phyloP scores from a whole-genome alignment of 2,888 invertebrate genomes.

The Nymphalis urticae region DNA sequence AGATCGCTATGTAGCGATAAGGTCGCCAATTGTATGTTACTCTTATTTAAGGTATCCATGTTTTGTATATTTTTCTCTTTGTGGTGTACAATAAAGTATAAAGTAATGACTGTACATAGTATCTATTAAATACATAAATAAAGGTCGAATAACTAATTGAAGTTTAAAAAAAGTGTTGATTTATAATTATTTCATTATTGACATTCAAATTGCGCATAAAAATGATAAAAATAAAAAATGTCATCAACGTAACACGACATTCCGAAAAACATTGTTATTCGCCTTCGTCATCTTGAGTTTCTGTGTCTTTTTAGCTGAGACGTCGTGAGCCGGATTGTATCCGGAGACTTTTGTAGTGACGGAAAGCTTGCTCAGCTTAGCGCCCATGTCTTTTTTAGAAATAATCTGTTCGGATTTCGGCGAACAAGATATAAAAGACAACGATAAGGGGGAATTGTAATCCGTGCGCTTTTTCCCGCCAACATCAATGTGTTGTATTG shows the following conservation, averaged over 20 bases:
- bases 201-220: too few species aligned
- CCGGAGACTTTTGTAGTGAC: conserved; percentile 49
- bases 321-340: conserved; percentile 53
- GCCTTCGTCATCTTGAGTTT: conserved; percentile 14
- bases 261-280: conserved; percentile 25
- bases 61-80: too few species aligned
- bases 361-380: conserved; percentile 47
- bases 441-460: conserved; percentile 32
- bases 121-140: too few species aligned
- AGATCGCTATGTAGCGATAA: too few species aligned
- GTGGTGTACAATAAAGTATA: too few species aligned
- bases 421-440: conserved; percentile 45
- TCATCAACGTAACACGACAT: conserved; percentile 15
- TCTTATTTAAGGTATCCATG: too few species aligned
- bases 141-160: too few species aligned
- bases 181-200: too few species aligned
- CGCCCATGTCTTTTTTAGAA: conserved; percentile 30
- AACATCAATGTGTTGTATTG: conserved; percentile 58
- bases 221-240: too few species aligned
- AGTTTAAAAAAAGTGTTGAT: too few species aligned
- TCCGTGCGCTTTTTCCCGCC: conserved; percentile 45
- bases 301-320: conserved; percentile 45
- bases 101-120: too few species aligned
- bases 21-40: too few species aligned
- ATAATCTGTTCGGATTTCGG: conserved; percentile 29